These are phyloP conservation scores for Neogale vison DNA, from an alignment of 2,113 vertebrate species.

Conservation along the genomic window DNA sequence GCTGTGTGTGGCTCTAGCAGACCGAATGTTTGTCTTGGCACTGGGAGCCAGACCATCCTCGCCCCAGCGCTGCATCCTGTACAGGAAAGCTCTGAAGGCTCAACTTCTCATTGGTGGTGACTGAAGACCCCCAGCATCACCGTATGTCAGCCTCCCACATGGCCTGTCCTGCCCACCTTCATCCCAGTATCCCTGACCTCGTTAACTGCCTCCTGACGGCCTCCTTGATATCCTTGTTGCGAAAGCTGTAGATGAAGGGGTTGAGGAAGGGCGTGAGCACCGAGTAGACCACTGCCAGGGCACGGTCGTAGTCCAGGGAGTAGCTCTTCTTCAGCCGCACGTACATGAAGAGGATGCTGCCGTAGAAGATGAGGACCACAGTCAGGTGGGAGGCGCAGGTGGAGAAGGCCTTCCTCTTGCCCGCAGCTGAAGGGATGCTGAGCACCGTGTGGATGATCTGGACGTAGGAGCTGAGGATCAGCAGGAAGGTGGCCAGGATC, in stretches of 20 bases:
- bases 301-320: constrained; percentile 67
- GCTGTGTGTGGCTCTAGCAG: not conserved
- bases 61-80: not conserved
- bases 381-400: constrained; percentile 80
- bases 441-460: constrained; percentile 65
- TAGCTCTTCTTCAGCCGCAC: constrained; percentile 79
- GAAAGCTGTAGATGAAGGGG: constrained; percentile 78
- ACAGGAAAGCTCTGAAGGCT: not conserved
- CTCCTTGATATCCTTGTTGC: constrained; percentile 77
- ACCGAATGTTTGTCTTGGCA: rapidly evolving
- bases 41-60: not conserved
- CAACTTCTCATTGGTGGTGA: not conserved
- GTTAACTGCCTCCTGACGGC: constrained; percentile 64
- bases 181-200: not conserved
- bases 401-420: constrained; percentile 79
- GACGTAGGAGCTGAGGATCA: constrained; percentile 76
- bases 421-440: not conserved
- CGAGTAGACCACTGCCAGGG: constrained; percentile 81
- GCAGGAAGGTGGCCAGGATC: constrained; percentile 78
- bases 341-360: constrained; percentile 80
- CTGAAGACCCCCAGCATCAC: not conserved
- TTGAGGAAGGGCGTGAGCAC: constrained; percentile 81
- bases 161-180: rapidly evolving
- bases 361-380: constrained; percentile 78
- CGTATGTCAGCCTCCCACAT: not conserved